Evolutionary conservation across 2,888 invertebrate genomes (phyloP), one percentile per base, ranked within the genome.

Genomic region (Cyaniris semiargus): DNA sequence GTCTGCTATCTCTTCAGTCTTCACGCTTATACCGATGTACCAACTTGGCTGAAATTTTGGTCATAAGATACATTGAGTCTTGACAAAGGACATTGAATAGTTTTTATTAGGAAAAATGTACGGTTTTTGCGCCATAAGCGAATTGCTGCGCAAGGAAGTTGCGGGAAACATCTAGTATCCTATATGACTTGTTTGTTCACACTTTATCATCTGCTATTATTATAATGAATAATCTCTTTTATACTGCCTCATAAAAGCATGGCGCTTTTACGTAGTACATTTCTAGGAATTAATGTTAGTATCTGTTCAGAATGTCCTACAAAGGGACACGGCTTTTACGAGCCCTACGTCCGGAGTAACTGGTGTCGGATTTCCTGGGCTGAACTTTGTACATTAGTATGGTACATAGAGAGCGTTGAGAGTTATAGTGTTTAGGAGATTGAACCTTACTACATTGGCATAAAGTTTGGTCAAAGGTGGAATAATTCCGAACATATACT

Each of bases 331-430:
- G 66, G 27, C 66, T 27, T 21, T 66, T 66, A 27, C 27, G 66
- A 66, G 66, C 27, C 66, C 66, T 66, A 27, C 66, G 15, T 66
- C 66, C 66, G 66, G 15, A 15, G 66, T 66, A 23, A 15, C 66
- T 66, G 66, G 66, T 27, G 15, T 18, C 66, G 66, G 66, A 66
- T 66, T 27, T 66, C 66, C 66, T 66, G 66, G 27, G 27, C 27
- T 27, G 4, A 18, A 66, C 27, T 27, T 13, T 4, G 27, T 66
- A 66, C 66, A 27, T 44, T 44, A 44, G 44, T 13, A 10, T 44
- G 44, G 44, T 10, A 44, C 44, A 3, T 44, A 44, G 44, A 44
- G 10, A 44, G 10, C 44, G 13, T 44, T 44, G 21, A 8, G 15
- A 21, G 8, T 58, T 21, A 21, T n/a, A 2, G 21, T 58, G 21